Evolutionary conservation across 2,888 invertebrate genomes (phyloP).

Genomic region (Acanthosepion lycidas): DNA sequence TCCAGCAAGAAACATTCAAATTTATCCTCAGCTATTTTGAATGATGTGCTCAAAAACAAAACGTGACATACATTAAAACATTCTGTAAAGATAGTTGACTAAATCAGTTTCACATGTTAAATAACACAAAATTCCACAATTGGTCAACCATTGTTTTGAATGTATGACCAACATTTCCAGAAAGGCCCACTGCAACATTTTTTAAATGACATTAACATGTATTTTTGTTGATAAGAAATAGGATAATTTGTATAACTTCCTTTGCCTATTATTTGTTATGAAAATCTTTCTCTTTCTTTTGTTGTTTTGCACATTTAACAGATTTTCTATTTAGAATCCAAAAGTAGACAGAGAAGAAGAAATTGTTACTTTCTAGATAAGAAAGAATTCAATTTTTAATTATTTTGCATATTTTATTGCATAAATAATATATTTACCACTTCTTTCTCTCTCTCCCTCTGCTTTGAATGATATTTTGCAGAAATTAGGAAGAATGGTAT

Average conservation of each 20-base stretch:
- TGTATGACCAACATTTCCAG: background rate
- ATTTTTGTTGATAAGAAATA: background rate
- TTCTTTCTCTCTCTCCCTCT: background rate
- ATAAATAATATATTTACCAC: background rate
- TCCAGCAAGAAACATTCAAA: background rate
- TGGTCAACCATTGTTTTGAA: background rate
- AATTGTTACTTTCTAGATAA: background rate
- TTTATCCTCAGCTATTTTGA: constrained; percentile 25
- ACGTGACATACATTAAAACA: background rate
- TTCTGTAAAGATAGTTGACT: no score
- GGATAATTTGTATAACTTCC: background rate
- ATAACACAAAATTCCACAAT: constrained; percentile 15
- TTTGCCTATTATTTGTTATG: background rate
- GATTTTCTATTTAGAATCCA: background rate
- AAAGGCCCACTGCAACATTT: background rate
- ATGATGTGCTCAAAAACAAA: constrained; percentile 37
- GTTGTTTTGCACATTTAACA: background rate
- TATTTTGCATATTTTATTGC: background rate
- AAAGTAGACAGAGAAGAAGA: background rate
- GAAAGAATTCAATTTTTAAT: background rate
- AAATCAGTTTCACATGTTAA: background rate
- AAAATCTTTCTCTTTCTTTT: background rate
- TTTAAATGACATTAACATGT: background rate
- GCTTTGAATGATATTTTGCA: background rate
- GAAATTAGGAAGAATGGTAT: no score